Evolutionary conservation across 2,888 invertebrate genomes (phyloP), one percentile per base, ranked within the genome.

Genomic region (Drosophila rellima): DNA sequence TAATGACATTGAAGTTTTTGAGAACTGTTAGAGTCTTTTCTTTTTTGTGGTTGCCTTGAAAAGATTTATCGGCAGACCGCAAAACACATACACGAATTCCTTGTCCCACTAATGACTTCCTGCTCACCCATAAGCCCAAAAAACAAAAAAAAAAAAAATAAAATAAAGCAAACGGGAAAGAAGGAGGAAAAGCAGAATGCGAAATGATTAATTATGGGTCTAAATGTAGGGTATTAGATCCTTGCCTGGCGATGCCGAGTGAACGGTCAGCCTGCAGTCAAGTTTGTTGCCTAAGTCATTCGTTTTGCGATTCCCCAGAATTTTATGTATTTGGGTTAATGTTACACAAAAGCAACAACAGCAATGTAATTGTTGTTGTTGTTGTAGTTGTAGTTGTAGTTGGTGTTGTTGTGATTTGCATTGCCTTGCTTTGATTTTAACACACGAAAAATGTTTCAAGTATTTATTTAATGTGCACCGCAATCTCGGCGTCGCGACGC

Each of bases 311-410:
- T 81, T 67, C 59, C 37, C 55, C 64, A 76, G 87, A 81, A 84
- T 79, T 79, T 83, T 86, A 85, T 89, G 85, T 87, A 85, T 85
- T 87, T 85, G 82, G 85, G 85, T 85, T 85, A 85, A 85, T 87
- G 89, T 89, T 87, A 85, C 85, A 84, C 72, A 79, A 51, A 61
- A 61, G 17, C 47, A 56, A 48, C 45, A 18, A 76, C 26, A 7
- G 18, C 26, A 50, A 50, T 40, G 40, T 23, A 55, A 45, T 15
- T 50, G 40, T 2, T 56, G 52, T 7, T 47, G 31, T 11, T 59
- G 29, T 3, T 39, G 57, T 18, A 18, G 33, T n/a, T 17, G 31
- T 6, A 59, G 20, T 2, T 35, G 52, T 17, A 26, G 37, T 10
- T 26, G 18, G 35, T 51, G 42, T 44, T 44, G 62, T 44, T 63